Evolutionary conservation across 1,140 invertebrate species (phyloP).

Genomic region (Bradysia coprophila): DNA sequence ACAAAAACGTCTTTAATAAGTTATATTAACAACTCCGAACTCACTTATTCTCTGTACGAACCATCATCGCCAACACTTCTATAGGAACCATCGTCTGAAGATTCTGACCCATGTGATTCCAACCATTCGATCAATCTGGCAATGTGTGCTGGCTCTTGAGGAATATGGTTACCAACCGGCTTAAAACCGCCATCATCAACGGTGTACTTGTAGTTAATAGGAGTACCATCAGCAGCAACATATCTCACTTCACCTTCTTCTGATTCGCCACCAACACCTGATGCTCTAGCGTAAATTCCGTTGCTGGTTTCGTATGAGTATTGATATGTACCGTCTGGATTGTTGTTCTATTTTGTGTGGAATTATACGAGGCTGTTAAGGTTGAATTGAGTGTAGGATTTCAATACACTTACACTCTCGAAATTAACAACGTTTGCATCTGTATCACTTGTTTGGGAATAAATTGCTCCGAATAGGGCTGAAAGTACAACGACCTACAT

Average conservation of each 20-base stretch:
- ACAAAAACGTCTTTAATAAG: no score
- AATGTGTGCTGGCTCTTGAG: background rate
- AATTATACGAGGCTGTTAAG: no score
- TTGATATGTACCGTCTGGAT: slow-evolving; percentile 21
- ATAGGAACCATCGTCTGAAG: background rate
- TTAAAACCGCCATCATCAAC: slow-evolving; percentile 40
- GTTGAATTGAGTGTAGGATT: no score
- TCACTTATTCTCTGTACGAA: no score
- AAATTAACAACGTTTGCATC: no score
- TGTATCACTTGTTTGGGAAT: no score
- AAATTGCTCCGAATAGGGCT: no score
- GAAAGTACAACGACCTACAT: no score
- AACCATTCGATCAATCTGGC: background rate
- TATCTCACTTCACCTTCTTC: slow-evolving; percentile 29
- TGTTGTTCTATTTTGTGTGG: no score
- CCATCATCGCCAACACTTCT: no score
- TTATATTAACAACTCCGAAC: no score
- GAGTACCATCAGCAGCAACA: slow-evolving; percentile 27
- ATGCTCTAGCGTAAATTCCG: slow-evolving; percentile 31
- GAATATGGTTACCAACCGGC: slow-evolving; percentile 18
- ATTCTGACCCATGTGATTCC: background rate
- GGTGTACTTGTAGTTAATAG: slow-evolving; percentile 25
- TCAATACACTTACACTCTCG: no score
- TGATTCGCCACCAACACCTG: slow-evolving; percentile 24
- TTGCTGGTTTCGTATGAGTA: slow-evolving; percentile 33